A percentile compares a stretch with the other conserved stretches of the same genome.
phyloP scores from a whole-genome alignment of 2,797 vertebrate species.

The Pseudomugil tenellus region DNA sequence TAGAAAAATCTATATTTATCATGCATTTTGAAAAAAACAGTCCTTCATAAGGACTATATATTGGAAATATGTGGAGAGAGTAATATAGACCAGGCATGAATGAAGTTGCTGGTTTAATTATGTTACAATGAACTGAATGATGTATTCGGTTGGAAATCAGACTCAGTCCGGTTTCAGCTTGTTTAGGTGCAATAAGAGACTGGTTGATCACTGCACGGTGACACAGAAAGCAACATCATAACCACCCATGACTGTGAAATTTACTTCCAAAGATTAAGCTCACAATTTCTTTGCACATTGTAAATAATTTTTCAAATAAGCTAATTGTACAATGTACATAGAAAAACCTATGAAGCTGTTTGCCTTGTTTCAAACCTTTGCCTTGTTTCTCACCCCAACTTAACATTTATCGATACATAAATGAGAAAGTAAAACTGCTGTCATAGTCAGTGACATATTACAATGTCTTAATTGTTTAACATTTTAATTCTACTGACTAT shows the following conservation, averaged over 20 bases:
- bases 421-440: not conserved
- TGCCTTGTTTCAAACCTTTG: too few relatives aligned
- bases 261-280: not conserved
- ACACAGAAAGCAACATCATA: not conserved
- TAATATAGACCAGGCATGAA: not conserved
- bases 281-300: not conserved
- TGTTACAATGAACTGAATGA: not conserved
- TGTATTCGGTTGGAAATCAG: not conserved
- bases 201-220: not conserved
- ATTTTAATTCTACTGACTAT: not conserved
- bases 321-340: not conserved
- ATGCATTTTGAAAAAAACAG: not conserved
- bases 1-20: not conserved
- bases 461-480: not conserved
- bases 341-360: not conserved
- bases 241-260: not conserved
- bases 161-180: not conserved
- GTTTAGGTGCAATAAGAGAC: not conserved
- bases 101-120: not conserved
- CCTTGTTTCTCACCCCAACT: not conserved
- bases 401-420: not conserved
- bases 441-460: not conserved
- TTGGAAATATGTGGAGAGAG: not conserved
- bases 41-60: not conserved
- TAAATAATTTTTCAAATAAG: not conserved